phyloP scores from a whole-genome alignment of 2,888 invertebrate genomes.

The Ophraella communa region DNA sequence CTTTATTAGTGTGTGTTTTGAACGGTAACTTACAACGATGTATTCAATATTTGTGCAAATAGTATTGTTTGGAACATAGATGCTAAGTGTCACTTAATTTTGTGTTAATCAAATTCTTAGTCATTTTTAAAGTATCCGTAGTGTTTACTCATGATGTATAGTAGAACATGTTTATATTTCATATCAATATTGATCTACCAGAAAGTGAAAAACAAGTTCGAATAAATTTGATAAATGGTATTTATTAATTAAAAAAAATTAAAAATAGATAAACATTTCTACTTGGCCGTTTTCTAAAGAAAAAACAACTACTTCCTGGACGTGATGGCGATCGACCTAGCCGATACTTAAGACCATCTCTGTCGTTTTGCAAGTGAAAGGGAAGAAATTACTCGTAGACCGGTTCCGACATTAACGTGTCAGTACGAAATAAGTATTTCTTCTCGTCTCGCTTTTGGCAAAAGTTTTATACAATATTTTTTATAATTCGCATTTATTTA shows the following conservation, averaged over 20 bases:
- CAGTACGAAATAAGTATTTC: no score
- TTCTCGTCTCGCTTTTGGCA: no score
- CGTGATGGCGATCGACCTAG: no score
- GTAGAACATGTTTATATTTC: conserved; percentile 13
- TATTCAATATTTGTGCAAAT: conserved; percentile 53
- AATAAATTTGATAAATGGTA: not conserved
- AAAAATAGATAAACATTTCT: no score
- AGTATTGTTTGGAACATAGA: conserved; percentile 45
- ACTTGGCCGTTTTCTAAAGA: no score
- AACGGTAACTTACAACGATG: conserved; percentile 52
- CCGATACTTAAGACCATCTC: no score
- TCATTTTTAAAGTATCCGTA: not conserved
- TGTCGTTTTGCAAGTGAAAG: no score
- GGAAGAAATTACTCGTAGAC: no score
- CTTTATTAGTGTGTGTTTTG: conserved; percentile 49
- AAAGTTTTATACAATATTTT: no score
- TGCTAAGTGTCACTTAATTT: conserved; percentile 43
- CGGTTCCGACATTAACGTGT: no score
- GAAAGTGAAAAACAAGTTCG: not conserved
- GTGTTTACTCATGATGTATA: conserved; percentile 7
- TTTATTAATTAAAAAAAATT: not conserved
- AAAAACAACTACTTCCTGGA: no score
- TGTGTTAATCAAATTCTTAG: conserved; percentile 4
- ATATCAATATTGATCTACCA: conserved; percentile 11
- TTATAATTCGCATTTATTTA: no score